Evolutionary conservation across 2,888 invertebrate species (phyloP), one percentile per base, ranked within the genome.

Genomic region (Mimachlamys varia): DNA sequence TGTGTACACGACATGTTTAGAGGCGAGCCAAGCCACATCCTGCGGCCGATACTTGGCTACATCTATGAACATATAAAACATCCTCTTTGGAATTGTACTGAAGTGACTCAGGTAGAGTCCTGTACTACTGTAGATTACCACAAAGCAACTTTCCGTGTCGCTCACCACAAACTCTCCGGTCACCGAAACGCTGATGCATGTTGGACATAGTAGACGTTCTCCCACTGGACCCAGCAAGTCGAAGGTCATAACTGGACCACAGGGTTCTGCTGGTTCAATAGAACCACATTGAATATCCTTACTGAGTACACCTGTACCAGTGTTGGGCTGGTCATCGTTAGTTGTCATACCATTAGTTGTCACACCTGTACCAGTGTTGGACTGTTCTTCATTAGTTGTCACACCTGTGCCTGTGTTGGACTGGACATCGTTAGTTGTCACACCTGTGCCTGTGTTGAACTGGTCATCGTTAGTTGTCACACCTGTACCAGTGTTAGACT

Each of bases 21-120:
- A 89, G 17, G 92, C 89, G 10, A 92, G 88, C 91, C 92, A 92
- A 10, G 91, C 92, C 10, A 92, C 90, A 53, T 91, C 90, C 55
- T 91, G 89, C 19, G 92, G 92, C 49, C 90, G 88, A 44, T 92
- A 88, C 33, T 76, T 87, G n/a, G 89, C 91, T n/a, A 91, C 17
- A 90, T 90, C 87, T 88, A 90, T 44, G 44, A 90, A 88, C 12
- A 92, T 19, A 49, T 91, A 90, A 62, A 92, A 92, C 2, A 37
- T 53, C 38, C 87, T 89, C 53, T 89, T 89, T n/a, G 92, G 92
- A 50, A 92, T 50, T 0, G 92, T 92, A 38, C 92, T 92, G 37
- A 92, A 92, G 88, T 92, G 92, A 50, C 89, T 90, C 5, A 90
- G 88, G 50, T 91, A 92, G 27, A 89, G 62, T n/a, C 92, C 92